phyloP scores from a whole-genome alignment of 2,797 vertebrate genomes.

The Cirrhinus mrigala region DNA sequence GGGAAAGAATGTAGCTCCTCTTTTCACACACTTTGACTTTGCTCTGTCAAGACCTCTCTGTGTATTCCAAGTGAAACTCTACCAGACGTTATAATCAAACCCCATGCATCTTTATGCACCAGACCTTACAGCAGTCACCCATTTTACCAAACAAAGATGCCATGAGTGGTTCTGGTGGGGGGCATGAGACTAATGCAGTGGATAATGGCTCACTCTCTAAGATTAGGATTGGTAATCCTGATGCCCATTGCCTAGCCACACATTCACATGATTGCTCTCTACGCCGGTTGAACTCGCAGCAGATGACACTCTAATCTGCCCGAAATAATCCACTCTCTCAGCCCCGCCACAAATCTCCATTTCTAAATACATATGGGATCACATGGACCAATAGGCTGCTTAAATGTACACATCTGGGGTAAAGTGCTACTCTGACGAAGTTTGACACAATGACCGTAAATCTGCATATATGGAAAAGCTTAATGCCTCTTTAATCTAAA shows the following conservation, averaged over 20 bases:
- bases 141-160: constrained; percentile 25
- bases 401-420: constrained; percentile 38
- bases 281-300: constrained; percentile 62
- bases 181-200: constrained; percentile 68
- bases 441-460: constrained; percentile 37
- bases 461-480: constrained; percentile 18
- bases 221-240: constrained; percentile 68
- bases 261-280: constrained; percentile 67
- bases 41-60: not conserved
- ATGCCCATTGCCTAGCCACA: constrained; percentile 48
- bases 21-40: not conserved
- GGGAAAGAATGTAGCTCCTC: not conserved
- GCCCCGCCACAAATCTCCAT: constrained; percentile 41
- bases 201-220: constrained; percentile 74
- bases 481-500: constrained; percentile 41
- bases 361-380: constrained; percentile 49
- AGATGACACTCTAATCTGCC: constrained; percentile 71
- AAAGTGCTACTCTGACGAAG: constrained; percentile 11
- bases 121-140: not conserved
- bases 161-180: constrained; percentile 5
- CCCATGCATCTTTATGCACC: constrained; percentile 1
- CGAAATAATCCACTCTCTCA: constrained; percentile 67
- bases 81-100: not conserved
- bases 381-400: constrained; percentile 8
- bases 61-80: not conserved